phyloP scores from a whole-genome alignment of 2,113 vertebrate genomes.

The Thymallus thymallus region DNA sequence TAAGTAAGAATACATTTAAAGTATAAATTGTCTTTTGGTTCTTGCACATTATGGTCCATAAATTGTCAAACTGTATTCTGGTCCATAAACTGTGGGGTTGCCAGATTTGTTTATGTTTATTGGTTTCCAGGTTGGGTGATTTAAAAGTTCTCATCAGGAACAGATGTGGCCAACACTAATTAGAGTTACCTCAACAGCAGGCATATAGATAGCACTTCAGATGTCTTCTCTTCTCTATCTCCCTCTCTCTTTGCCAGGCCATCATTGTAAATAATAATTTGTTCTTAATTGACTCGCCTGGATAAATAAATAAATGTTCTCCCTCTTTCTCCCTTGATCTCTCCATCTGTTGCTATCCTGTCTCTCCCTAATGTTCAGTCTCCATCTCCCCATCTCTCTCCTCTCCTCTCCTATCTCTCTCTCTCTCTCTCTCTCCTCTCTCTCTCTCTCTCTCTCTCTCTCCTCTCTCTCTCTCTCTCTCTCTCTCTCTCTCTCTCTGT shows the following conservation, averaged over 20 bases:
- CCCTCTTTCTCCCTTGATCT: slow-evolving; percentile 22
- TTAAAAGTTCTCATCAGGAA: neutral
- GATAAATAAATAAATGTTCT: slow-evolving; percentile 14
- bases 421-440: too few relatives aligned
- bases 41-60: too few relatives aligned
- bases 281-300: too few relatives aligned
- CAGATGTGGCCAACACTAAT: slow-evolving; percentile 60
- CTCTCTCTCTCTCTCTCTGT: neutral
- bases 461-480: slow-evolving; percentile 27
- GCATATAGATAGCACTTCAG: slow-evolving; percentile 21
- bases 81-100: too few relatives aligned
- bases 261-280: too few relatives aligned
- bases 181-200: slow-evolving; percentile 29
- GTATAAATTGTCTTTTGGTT: too few relatives aligned
- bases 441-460: too few relatives aligned
- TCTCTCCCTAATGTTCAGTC: slow-evolving; percentile 15
- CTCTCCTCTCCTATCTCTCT: slow-evolving; percentile 11
- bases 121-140: neutral
- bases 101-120: neutral
- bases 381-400: too few relatives aligned
- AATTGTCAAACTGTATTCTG: slow-evolving; percentile 14
- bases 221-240: slow-evolving; percentile 16
- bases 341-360: neutral
- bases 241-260: slow-evolving; percentile 9
- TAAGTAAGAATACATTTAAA: too few relatives aligned